These are phyloP conservation scores for Cossypha heuglini DNA, from an alignment of 2,797 vertebrate species.

Conservation along the genomic window DNA sequence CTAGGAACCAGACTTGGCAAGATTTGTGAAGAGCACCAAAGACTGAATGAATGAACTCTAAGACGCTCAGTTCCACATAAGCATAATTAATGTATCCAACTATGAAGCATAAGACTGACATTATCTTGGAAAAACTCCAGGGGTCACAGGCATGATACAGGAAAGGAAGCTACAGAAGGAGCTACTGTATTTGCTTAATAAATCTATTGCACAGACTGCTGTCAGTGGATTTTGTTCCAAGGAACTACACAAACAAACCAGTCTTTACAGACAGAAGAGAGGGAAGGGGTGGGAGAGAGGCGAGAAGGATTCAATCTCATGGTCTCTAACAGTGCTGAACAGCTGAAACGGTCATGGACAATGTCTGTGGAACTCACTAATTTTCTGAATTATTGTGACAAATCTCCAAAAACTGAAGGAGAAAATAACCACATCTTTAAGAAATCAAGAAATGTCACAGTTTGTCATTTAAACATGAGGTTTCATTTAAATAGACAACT, in stretches of 20 bases:
- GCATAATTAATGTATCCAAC: conserved; percentile 34
- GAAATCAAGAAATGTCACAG: neutral
- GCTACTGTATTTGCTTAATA: conserved; percentile 42
- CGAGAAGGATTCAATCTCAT: neutral
- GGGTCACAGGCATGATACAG: conserved; percentile 13
- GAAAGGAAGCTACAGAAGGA: conserved; percentile 47
- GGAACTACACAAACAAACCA: conserved; percentile 53
- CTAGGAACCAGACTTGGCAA: neutral
- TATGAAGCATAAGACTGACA: conserved; percentile 30
- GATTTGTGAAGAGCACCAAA: neutral
- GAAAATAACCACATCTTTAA: neutral
- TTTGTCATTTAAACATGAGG: neutral
- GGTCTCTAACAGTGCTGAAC: neutral
- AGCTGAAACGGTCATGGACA: neutral
- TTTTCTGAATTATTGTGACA: neutral
- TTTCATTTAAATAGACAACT: neutral
- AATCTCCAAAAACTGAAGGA: neutral
- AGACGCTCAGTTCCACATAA: neutral
- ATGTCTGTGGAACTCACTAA: neutral
- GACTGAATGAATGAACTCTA: neutral
- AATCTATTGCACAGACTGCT: conserved; percentile 10
- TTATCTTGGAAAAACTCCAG: conserved; percentile 38
- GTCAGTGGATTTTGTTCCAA: conserved; percentile 43
- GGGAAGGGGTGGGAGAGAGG: neutral
- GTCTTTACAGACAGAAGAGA: conserved; percentile 20